Conservation (phyloP, 2,888 invertebrate species). For the Phragmatobia fuliginosa region DNA sequence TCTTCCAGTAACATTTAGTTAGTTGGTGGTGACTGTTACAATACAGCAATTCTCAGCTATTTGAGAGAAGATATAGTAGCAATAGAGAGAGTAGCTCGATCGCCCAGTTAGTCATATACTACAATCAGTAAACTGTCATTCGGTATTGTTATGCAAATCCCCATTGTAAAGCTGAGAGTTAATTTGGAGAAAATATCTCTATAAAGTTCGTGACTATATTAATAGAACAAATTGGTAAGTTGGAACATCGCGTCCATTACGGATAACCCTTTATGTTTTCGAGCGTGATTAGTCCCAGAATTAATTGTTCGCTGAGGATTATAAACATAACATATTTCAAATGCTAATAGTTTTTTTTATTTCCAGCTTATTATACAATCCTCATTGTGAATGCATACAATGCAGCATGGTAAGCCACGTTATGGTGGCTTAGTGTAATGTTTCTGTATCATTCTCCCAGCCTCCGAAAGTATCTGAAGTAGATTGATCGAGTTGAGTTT, state of each 20-base stretch:
- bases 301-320: background rate
- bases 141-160: conserved; percentile 70
- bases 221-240: conserved; percentile 66
- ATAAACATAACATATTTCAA: background rate
- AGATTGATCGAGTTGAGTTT: background rate
- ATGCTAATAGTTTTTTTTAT: background rate
- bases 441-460: too few species aligned
- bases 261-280: conserved; percentile 36
- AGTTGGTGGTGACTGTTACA: too few species aligned
- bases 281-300: background rate
- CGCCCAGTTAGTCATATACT: too few species aligned
- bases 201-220: conserved; percentile 62
- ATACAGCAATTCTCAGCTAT: too few species aligned
- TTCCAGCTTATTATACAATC: background rate
- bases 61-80: too few species aligned
- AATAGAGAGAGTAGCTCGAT: too few species aligned
- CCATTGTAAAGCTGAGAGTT: conserved; percentile 63
- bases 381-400: too few species aligned
- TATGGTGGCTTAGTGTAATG: too few species aligned
- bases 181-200: conserved; percentile 69
- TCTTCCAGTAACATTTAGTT: too few species aligned
- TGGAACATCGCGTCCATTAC: conserved; percentile 48
- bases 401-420: too few species aligned
- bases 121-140: conserved; percentile 66
- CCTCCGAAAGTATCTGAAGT: too few species aligned